Percentiles rank a stretch among this genome's conserved stretches.
Conservation (phyloP, 53 echinoderm and acorn worm genomes). For the Temnopleurus reevesii region DNA sequence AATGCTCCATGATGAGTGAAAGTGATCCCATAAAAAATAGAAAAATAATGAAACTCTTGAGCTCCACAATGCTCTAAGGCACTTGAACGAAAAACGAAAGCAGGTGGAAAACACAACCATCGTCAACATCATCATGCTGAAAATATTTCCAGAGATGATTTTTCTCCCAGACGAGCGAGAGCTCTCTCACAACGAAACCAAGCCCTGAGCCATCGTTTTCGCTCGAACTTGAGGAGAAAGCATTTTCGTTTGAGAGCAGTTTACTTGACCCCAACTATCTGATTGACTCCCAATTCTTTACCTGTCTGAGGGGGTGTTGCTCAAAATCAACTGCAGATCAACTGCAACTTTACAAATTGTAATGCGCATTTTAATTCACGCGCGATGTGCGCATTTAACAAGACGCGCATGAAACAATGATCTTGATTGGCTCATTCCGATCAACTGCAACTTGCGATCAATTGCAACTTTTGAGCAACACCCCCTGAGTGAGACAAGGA, state of each 20-base stretch:
- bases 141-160: background rate
- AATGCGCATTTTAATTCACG: no score
- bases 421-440: no score
- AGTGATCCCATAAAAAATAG: no score
- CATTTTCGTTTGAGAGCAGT: constrained; percentile 11
- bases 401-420: no score
- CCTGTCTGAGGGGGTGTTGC: no score
- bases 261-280: constrained; percentile 6
- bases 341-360: no score
- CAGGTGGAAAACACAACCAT: background rate
- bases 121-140: background rate
- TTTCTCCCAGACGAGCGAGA: background rate
- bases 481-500: background rate
- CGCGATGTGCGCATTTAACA: no score
- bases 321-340: no score
- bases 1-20: background rate
- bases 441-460: no score
- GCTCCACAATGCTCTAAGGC: background rate
- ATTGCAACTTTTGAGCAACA: no score
- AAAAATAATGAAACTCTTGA: background rate
- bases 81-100: background rate
- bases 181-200: background rate
- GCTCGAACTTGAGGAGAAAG: background rate
- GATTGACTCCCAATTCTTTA: constrained; percentile 12
- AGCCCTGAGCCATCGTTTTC: background rate